Evolutionary conservation across 2,888 invertebrate species (phyloP).

Genomic region (Gisinianus flammeolus): DNA sequence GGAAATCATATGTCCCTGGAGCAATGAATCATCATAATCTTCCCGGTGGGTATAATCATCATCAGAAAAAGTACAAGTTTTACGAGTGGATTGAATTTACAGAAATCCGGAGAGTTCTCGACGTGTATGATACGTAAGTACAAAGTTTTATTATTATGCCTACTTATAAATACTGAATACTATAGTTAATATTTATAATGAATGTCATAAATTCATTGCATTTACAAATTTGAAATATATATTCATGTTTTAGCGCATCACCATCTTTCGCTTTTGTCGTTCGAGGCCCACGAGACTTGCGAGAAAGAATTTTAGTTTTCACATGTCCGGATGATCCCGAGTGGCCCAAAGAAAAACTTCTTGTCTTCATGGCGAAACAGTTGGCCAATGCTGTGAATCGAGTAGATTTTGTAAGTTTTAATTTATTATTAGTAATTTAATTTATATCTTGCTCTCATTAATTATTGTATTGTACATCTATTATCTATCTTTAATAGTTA

Average conservation of each 20-base stretch:
- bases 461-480: background rate
- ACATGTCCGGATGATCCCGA: constrained; percentile 53
- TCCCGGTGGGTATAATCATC: constrained; percentile 22
- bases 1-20: constrained; percentile 54
- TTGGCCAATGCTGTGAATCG: constrained; percentile 53
- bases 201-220: too few species aligned
- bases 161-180: too few species aligned
- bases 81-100: constrained; percentile 86
- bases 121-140: constrained; percentile 86
- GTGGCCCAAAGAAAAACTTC: constrained; percentile 48
- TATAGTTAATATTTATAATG: too few species aligned
- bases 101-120: constrained; percentile 87
- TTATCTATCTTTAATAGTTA: background rate
- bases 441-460: too few species aligned
- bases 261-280: constrained; percentile 56
- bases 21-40: constrained; percentile 26
- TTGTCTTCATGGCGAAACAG: constrained; percentile 55
- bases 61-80: constrained; percentile 85
- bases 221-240: background rate
- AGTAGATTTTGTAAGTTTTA: constrained; percentile 54
- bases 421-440: too few species aligned
- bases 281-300: constrained; percentile 49
- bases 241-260: constrained; percentile 36
- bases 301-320: constrained; percentile 55
- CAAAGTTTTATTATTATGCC: constrained; percentile 45